Evolutionary conservation across 2,888 invertebrate species (phyloP).

Genomic region (Crematogaster levior): DNA sequence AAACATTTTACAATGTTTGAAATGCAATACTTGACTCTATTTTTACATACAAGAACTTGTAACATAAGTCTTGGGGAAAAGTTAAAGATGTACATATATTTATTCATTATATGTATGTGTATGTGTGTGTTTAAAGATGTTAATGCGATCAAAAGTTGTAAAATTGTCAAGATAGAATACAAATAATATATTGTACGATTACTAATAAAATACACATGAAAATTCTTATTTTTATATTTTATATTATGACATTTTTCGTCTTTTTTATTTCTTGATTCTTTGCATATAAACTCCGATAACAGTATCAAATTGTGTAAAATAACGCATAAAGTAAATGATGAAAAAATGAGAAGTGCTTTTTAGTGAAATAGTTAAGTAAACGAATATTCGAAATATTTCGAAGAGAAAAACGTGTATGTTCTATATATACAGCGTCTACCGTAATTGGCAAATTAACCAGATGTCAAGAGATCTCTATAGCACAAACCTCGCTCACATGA

Average conservation of each 20-base stretch:
- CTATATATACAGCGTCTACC: too few species aligned
- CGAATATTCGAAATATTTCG: background rate
- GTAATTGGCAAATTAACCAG: background rate
- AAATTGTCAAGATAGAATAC: background rate
- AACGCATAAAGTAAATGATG: background rate
- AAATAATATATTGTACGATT: slow-evolving; percentile 15
- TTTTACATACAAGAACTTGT: background rate
- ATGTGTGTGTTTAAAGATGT: background rate
- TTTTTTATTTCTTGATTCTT: background rate
- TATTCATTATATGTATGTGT: background rate
- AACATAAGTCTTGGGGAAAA: background rate
- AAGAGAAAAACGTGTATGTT: background rate
- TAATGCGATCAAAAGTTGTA: background rate
- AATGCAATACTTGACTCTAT: background rate
- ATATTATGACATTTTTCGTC: background rate
- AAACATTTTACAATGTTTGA: background rate
- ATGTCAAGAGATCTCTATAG: too few species aligned
- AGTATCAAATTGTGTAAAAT: background rate
- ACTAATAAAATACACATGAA: slow-evolving; percentile 6
- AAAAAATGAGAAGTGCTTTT: background rate
- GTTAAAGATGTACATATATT: slow-evolving; percentile 1
- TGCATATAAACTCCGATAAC: background rate
- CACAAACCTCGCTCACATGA: background rate
- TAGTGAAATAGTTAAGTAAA: background rate
- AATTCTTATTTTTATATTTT: background rate